Conservation (phyloP, 1,140 invertebrate genomes). For the Charaxes varanes region DNA sequence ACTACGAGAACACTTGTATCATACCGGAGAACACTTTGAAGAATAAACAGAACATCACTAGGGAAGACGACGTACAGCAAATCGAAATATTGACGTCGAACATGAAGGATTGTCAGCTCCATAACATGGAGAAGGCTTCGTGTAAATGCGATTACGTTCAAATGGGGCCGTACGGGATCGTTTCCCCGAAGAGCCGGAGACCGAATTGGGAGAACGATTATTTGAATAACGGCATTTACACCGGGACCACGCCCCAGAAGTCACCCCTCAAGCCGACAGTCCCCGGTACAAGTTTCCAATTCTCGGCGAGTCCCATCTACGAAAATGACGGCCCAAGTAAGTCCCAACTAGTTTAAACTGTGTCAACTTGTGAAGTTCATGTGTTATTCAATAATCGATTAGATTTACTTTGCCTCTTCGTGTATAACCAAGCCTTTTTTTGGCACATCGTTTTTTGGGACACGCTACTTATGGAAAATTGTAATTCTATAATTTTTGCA, state of each 20-base stretch:
- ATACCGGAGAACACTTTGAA: slow-evolving; percentile 59
- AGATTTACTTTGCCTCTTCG: too few species aligned
- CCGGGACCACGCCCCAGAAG: slow-evolving; percentile 55
- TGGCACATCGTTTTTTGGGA: too few species aligned
- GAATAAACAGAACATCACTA: slow-evolving; percentile 56
- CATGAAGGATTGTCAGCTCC: slow-evolving; percentile 64
- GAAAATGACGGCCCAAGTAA: slow-evolving; percentile 60
- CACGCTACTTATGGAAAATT: too few species aligned
- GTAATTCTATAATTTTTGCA: too few species aligned
- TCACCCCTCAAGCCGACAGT: slow-evolving; percentile 47
- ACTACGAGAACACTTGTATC: slow-evolving; percentile 63
- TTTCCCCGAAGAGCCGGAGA: slow-evolving; percentile 46
- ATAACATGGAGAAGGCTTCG: slow-evolving; percentile 53
- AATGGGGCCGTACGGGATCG: slow-evolving; percentile 57
- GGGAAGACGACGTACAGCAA: slow-evolving; percentile 63
- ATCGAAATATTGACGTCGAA: slow-evolving; percentile 61
- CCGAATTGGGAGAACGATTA: slow-evolving; percentile 60
- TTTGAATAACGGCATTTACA: slow-evolving; percentile 59
- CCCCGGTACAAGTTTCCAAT: slow-evolving; percentile 60
- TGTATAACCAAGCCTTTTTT: too few species aligned
- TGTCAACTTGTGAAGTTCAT: too few species aligned
- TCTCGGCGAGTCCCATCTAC: slow-evolving; percentile 62
- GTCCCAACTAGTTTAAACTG: too few species aligned
- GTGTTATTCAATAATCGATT: too few species aligned
- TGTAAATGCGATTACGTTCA: slow-evolving; percentile 66